phyloP scores from a whole-genome alignment of 2,888 invertebrate species.

The Ichneumoninae sp. region DNA sequence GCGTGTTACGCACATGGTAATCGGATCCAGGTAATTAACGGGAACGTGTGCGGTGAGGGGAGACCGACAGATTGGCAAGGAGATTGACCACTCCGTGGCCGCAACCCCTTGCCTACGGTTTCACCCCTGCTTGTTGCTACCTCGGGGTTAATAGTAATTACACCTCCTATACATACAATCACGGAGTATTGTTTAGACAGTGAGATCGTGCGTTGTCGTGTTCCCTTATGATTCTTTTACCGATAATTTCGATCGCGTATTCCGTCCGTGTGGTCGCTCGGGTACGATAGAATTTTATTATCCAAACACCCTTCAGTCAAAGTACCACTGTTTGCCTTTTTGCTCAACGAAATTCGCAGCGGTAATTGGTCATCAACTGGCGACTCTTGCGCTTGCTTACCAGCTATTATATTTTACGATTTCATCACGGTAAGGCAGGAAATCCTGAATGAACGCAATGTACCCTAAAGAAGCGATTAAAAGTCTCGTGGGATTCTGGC shows the following conservation, averaged over 20 bases:
- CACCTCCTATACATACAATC: conserved; percentile 61
- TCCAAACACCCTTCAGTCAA: not conserved
- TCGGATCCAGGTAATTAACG: conserved; percentile 73
- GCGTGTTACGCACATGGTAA: conserved; percentile 70
- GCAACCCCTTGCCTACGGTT: conserved; percentile 61
- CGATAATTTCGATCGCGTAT: not conserved
- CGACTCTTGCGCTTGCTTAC: not conserved
- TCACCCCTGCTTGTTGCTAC: conserved; percentile 48
- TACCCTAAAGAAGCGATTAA: conserved; percentile 32
- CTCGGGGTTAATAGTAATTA: conserved; percentile 65
- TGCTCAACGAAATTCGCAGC: not conserved
- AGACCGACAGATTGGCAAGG: conserved; percentile 65
- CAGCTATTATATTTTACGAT: not conserved
- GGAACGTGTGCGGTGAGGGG: conserved; percentile 63
- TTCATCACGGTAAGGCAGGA: not conserved
- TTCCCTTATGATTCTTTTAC: not conserved
- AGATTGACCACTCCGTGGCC: conserved; percentile 66
- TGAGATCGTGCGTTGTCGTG: not conserved
- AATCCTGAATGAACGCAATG: conserved; percentile 13
- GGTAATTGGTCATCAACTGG: not conserved
- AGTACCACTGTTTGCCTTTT: not conserved
- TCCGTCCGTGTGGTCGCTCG: not conserved
- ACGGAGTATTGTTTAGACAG: conserved; percentile 35
- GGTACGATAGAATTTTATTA: not conserved
- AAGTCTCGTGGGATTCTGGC: conserved; percentile 24